Evolutionary conservation across 2,113 vertebrate genomes (phyloP), one percentile per base, ranked within the genome.

Genomic region (Nesoenas mayeri): DNA sequence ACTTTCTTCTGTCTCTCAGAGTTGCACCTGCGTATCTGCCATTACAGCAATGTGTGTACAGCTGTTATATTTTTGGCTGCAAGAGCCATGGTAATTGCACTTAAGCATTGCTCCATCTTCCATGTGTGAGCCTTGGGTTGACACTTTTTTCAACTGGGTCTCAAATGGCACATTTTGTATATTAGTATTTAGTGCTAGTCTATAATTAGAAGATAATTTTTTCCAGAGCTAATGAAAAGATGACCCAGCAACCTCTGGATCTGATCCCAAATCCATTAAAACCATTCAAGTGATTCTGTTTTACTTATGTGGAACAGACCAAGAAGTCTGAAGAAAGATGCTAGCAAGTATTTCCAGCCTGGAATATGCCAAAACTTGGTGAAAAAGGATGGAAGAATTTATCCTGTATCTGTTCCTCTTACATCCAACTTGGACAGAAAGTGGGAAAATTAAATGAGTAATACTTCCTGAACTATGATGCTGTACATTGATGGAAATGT

Each of bases 201-300:
- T 93, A 96, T 91, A 95, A 96, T 95, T 96, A 96, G 94, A 90
- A 93, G 72, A 85, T 67, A 56, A 82, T 94, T 95, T 96, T 95
- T 96, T 94, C 82, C 92, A 90, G 82, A 81, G 90, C 83, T 94
- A 92, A 96, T 94, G 93, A 96, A 96, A 96, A 93, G 95, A 96
- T 97, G 95, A 82, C 93, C 94, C 85, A 91, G 67, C 92, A 95
- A 94, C 79, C 95, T 85, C 90, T 96, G 95, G 85, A 90, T 78
- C 70, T 50, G 51, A 96, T 93, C 88, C 93, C 75, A 93, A 77
- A 71, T 94, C 85, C 95, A 88, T 74, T 95, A 93, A 83, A 53
- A 77, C 67, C 71, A 48, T 66, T 93, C 82, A 93, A 95, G 65
- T 19, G 5, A 95, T 77, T 95, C 88, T 34, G 32, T 62, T 85